Percentiles rank a stretch among this genome's conserved stretches.
Evolutionary conservation across 1,140 invertebrate species (phyloP).

Genomic region (Drosophila tropicalis): DNA sequence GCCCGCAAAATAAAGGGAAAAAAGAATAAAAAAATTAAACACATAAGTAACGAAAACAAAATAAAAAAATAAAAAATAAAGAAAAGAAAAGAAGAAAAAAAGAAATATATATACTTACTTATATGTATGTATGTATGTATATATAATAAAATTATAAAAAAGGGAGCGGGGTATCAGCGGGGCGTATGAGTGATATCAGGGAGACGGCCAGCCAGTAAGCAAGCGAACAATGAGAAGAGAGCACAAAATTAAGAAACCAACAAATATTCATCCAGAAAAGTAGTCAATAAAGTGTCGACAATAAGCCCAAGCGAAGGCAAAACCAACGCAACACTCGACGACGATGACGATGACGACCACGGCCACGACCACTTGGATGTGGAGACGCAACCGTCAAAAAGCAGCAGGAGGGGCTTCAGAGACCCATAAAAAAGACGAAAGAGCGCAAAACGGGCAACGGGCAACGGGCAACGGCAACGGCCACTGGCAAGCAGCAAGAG

Average conservation of each 20-base stretch:
- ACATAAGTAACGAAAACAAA: slow-evolving; percentile 66
- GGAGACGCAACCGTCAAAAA: slow-evolving; percentile 72
- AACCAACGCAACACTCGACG: slow-evolving; percentile 45
- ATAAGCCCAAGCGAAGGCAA: slow-evolving; percentile 61
- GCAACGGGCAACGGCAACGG: too few relatives aligned
- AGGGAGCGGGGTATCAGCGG: slow-evolving; percentile 45
- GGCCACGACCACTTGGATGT: slow-evolving; percentile 27
- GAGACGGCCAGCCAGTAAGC: slow-evolving; percentile 44
- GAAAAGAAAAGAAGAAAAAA: slow-evolving; percentile 16
- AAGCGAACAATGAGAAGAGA: slow-evolving; percentile 36
- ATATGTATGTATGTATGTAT: too few relatives aligned
- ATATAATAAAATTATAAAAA: slow-evolving; percentile 72
- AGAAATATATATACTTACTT: background rate
- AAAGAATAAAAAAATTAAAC: slow-evolving; percentile 65
- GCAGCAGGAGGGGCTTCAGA: slow-evolving; percentile 55
- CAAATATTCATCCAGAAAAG: slow-evolving; percentile 80
- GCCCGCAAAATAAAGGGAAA: slow-evolving; percentile 49
- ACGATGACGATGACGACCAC: slow-evolving; percentile 46
- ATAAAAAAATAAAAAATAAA: slow-evolving; percentile 13
- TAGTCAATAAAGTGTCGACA: slow-evolving; percentile 82
- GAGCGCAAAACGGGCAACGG: background rate
- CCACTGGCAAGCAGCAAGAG: background rate
- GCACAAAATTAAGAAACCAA: slow-evolving; percentile 79
- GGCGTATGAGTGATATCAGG: slow-evolving; percentile 74
- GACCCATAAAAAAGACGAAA: slow-evolving; percentile 36